phyloP scores from a whole-genome alignment of 1,140 invertebrate species.

The Hormaphis cornu region DNA sequence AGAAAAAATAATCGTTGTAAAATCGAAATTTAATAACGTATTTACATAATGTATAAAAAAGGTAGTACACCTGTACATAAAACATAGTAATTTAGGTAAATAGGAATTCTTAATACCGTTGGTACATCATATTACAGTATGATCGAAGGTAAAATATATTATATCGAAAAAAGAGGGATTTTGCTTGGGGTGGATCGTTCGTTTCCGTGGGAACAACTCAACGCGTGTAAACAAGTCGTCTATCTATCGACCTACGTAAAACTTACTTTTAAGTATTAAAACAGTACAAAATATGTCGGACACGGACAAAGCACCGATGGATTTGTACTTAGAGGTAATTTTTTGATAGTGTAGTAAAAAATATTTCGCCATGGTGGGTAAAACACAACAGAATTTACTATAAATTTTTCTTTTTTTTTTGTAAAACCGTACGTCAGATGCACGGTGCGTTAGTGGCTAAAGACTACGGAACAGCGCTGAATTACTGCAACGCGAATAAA shows the following conservation, averaged over 20 bases:
- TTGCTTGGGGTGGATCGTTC: background rate
- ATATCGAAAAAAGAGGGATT: no score
- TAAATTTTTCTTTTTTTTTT: background rate
- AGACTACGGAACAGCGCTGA: background rate
- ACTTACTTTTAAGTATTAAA: no score
- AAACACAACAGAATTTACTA: background rate
- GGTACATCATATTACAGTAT: no score
- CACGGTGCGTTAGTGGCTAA: background rate
- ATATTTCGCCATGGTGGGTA: no score
- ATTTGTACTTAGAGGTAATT: slow-evolving; percentile 9
- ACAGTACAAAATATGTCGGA: background rate
- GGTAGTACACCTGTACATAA: no score
- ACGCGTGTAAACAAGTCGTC: background rate
- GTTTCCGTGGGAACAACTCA: background rate
- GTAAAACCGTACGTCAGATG: background rate
- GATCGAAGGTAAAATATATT: no score
- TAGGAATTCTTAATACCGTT: no score
- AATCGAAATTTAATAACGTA: no score
- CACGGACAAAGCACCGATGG: background rate
- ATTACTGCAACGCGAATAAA: slow-evolving; percentile 14
- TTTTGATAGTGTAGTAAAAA: background rate
- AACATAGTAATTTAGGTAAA: no score
- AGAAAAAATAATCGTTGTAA: no score
- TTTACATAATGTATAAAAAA: no score
- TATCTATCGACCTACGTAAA: no score